phyloP scores from a whole-genome alignment of 2,888 invertebrate species.

The Argyresthia goedartella region DNA sequence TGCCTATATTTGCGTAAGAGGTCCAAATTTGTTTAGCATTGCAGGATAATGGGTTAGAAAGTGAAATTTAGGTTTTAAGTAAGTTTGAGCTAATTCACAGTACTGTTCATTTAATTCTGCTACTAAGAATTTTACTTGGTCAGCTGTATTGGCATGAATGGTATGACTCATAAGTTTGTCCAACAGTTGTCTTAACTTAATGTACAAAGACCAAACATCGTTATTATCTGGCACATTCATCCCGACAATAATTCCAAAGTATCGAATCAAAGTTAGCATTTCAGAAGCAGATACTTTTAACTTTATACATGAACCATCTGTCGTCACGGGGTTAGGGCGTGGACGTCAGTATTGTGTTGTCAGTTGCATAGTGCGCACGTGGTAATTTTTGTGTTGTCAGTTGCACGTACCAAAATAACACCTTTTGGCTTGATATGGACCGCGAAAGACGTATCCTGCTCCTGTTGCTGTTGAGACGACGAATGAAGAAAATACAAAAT shows the following conservation, averaged over 20 bases:
- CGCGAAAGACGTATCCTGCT: too few relatives aligned
- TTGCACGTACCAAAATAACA: too few relatives aligned
- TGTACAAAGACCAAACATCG: slow-evolving; percentile 9
- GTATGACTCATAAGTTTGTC: slow-evolving; percentile 6
- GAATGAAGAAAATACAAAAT: too few relatives aligned
- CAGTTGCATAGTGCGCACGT: too few relatives aligned
- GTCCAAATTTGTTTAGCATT: slow-evolving; percentile 12
- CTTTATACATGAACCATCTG: neutral
- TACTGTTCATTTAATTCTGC: slow-evolving; percentile 12
- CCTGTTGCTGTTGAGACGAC: too few relatives aligned
- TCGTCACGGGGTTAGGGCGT: neutral
- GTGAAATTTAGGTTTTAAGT: slow-evolving; percentile 5
- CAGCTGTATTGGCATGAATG: slow-evolving; percentile 6
- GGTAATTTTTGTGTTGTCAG: too few relatives aligned
- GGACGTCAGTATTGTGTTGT: too few relatives aligned
- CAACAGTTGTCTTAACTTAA: neutral
- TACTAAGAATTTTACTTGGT: slow-evolving; percentile 8
- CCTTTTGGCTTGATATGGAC: too few relatives aligned
- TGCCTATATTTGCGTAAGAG: slow-evolving; percentile 11
- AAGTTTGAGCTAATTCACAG: neutral
- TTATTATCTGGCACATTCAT: slow-evolving; percentile 10
- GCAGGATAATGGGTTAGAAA: slow-evolving; percentile 11
- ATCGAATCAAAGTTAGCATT: slow-evolving; percentile 13
- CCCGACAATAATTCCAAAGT: slow-evolving; percentile 14
- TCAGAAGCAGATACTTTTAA: slow-evolving; percentile 7